Evolutionary conservation across 2,113 vertebrate genomes (phyloP), one percentile per base, ranked within the genome.

Genomic region (Corythaixoides concolor): DNA sequence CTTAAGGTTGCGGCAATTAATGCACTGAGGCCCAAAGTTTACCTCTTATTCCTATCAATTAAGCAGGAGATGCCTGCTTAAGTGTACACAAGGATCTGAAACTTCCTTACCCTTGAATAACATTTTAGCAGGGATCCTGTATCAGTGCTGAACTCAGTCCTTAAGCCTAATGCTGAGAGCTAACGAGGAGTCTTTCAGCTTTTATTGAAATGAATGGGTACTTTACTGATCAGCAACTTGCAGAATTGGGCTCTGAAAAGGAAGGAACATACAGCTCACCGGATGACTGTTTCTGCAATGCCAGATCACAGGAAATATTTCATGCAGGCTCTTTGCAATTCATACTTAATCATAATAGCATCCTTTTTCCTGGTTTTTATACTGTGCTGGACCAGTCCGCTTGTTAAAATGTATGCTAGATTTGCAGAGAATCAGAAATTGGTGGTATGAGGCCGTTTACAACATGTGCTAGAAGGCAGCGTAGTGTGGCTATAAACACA

Each of bases 221-320:
- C 52, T 84, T 43, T 43, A 76, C 39, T 47, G 59, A 32, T 88
- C 63, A 94, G 82, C 72, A 74, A 13, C 56, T 70, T 80, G 50
- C 68, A 49, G 85, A 63, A 92, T 2, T 53, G 50, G 19, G 37
- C n/a, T 88, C 50, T 88, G 75, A 59, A 90, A 91, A 84, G 33
- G 79, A 94, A 90, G 32, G 63, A 88, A 91, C 14, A 17, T 63
- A 30, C 0, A 96, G 55, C 45, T 96, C 59, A 84, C 78, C 0
- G 64, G 59, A 90, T 90, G 47, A 47, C 70, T 88, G 78, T 74
- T 83, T 85, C 59, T 81, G 50, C 59, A 92, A 67, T 43, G 58
- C 52, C 62, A 91, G 85, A 89, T 86, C 76, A 81, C 68, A 92
- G 64, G 89, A 96, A 90, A 70, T 50, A 90, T 84, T 95, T 91